These are phyloP conservation scores for Schizopygopsis pylzovi DNA, from an alignment of 2,797 vertebrate species.

Conservation along the genomic window DNA sequence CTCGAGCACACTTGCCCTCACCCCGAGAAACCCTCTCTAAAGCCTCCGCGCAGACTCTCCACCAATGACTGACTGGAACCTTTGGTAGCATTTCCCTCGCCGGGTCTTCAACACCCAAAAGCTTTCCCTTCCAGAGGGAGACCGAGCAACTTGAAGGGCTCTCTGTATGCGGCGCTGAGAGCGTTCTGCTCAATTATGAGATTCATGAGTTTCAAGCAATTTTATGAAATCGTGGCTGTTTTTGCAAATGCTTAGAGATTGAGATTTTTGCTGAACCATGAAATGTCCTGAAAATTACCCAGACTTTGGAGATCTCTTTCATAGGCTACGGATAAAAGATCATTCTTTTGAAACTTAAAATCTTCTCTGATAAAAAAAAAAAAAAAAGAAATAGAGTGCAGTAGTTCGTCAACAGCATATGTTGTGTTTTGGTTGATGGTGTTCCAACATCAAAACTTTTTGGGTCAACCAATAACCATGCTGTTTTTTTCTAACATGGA, in stretches of 20 bases:
- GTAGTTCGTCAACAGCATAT: not conserved
- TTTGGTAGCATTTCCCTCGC: conserved; percentile 57
- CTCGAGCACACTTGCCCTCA: conserved; percentile 87
- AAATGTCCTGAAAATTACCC: conserved; percentile 52
- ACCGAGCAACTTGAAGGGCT: conserved; percentile 51
- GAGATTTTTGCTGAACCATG: conserved; percentile 49
- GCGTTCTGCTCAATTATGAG: conserved; percentile 55
- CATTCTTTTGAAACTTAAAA: conserved; percentile 23
- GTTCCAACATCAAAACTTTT: not conserved
- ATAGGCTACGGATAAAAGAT: conserved; percentile 40
- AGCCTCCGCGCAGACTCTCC: conserved; percentile 38
- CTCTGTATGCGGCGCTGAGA: conserved; percentile 47
- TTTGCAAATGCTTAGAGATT: conserved; percentile 51
- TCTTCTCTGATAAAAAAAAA: not conserved
- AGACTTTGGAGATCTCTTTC: conserved; percentile 46
- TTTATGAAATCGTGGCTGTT: conserved; percentile 53
- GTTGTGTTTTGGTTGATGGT: not conserved
- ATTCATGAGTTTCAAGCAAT: conserved; percentile 58
- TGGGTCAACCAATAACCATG: not conserved
- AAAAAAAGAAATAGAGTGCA: not conserved
- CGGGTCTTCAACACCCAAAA: conserved; percentile 52
- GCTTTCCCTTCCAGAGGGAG: conserved; percentile 41
- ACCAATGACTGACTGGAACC: conserved; percentile 53
- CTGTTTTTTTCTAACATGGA: not conserved
- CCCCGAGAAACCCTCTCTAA: conserved; percentile 50